Base-by-base conservation (phyloP, 2,113 vertebrate genomes). In the Circaetus gallicus region DNA sequence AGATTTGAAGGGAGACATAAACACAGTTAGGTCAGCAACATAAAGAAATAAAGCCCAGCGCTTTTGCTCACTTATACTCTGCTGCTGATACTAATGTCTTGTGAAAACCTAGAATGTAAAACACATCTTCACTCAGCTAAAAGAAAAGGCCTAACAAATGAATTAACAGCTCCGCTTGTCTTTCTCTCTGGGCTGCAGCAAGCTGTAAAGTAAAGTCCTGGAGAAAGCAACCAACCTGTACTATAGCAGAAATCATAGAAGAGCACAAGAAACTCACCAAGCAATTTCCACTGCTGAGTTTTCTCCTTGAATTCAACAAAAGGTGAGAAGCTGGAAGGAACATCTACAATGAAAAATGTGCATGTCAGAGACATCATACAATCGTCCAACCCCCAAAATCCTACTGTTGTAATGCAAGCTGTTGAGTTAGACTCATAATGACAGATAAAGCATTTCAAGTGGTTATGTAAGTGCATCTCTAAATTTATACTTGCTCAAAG, bases 241-340 rank as follows among this genome's bases (percentile, higher is more conserved):
- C 31, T 76, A 16, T 1, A 45, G 38, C 1, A 42, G 50, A 42
- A 13, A 21, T 63, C 12, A 16, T 0, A 62, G 19, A 38, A 32
- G 31, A 80, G 26, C 32, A 53, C 5, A 65, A 82, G 66, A 40
- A 20, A 98, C 98, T 98, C 97, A 99, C 99, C 98, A 7, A 99
- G 98, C 98, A 99, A 98, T 76, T 99, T 99, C 99, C 99, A 99
- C 96, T 99, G 99, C 97, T 99, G 99, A 25, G 97, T 98, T 81
- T 99, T 98, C 88, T 99, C 99, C 82, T 97, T 98, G 97, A 99
- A 99, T 92, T 99, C 99, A 91, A 99, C 99, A 97, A 99, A 99
- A 24, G 99, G 99, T 73, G 98, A 98, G 92, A 99, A 99, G 78
- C 99, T 99, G 90, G 98, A 98, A 66, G 99, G 99, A 63, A 98